These are phyloP conservation scores for Phalloptychus januarius DNA, from an alignment of 2,797 vertebrate genomes.

Conservation along the genomic window DNA sequence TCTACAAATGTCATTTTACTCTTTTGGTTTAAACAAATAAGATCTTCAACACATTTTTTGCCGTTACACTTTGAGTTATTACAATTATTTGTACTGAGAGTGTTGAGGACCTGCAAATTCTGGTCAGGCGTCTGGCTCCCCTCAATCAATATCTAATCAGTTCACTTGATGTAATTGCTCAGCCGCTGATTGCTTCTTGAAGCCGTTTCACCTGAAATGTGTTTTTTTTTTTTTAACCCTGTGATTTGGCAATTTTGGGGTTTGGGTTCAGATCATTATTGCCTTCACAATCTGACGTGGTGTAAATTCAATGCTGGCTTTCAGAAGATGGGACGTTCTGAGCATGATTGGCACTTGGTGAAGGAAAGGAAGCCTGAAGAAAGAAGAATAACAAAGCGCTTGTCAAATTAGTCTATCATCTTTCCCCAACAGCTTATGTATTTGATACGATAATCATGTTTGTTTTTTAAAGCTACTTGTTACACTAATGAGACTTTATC, in stretches of 20 bases:
- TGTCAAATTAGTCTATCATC: conserved; percentile 66
- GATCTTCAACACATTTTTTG: neutral
- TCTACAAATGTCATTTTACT: conserved; percentile 51
- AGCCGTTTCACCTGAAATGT: conserved; percentile 37
- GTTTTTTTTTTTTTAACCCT: neutral
- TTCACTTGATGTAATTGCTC: conserved; percentile 54
- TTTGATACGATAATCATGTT: conserved; percentile 76
- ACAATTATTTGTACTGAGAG: conserved; percentile 7
- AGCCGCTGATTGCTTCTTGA: conserved; percentile 53
- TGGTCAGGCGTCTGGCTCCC: conserved; percentile 39
- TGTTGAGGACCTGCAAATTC: conserved; percentile 35
- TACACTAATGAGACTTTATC: conserved; percentile 72
- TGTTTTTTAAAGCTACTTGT: conserved; percentile 68
- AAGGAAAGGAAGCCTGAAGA: conserved; percentile 55
- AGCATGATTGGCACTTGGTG: conserved; percentile 67
- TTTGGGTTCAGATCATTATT: conserved; percentile 12
- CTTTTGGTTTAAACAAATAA: conserved; percentile 30
- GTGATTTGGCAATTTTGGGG: neutral
- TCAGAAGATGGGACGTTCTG: conserved; percentile 40
- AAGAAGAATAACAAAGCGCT: conserved; percentile 65
- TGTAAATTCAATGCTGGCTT: conserved; percentile 41
- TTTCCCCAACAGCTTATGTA: conserved; percentile 54
- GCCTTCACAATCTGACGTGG: conserved; percentile 30
- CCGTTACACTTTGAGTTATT: neutral
- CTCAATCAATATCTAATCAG: conserved; percentile 63